phyloP scores from a whole-genome alignment of 2,113 vertebrate species.

The Melospiza melodia region DNA sequence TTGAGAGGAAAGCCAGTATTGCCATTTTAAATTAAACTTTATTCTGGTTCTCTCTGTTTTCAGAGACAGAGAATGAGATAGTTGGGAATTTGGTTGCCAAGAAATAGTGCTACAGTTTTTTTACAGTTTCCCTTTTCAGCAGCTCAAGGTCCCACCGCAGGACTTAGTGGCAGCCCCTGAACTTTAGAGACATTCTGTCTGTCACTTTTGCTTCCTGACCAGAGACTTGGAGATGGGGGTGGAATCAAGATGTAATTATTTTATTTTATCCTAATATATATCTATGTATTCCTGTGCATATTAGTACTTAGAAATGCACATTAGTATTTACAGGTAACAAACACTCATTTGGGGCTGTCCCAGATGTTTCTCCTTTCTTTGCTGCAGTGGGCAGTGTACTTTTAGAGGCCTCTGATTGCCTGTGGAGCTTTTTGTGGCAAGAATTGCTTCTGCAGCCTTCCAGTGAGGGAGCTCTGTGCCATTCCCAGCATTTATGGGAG shows the following conservation, averaged over 20 bases:
- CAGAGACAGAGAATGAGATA: background rate
- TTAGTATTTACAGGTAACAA: background rate
- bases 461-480: background rate
- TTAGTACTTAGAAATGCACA: background rate
- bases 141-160: accelerated
- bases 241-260: background rate
- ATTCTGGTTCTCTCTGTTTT: background rate
- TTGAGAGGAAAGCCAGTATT: background rate
- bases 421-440: background rate
- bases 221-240: background rate
- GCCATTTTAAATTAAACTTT: background rate
- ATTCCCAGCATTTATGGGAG: background rate
- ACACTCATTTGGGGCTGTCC: background rate
- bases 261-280: background rate
- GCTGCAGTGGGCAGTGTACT: background rate
- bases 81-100: background rate
- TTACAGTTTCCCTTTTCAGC: background rate
- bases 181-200: accelerated
- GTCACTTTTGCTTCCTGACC: background rate
- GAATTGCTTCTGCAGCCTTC: background rate
- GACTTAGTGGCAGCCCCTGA: background rate
- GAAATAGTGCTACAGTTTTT: background rate
- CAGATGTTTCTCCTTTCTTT: background rate
- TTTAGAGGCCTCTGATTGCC: background rate
- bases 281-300: accelerated